Evolutionary conservation across 2,113 vertebrate species (phyloP).

Genomic region (Carassius carassius): DNA sequence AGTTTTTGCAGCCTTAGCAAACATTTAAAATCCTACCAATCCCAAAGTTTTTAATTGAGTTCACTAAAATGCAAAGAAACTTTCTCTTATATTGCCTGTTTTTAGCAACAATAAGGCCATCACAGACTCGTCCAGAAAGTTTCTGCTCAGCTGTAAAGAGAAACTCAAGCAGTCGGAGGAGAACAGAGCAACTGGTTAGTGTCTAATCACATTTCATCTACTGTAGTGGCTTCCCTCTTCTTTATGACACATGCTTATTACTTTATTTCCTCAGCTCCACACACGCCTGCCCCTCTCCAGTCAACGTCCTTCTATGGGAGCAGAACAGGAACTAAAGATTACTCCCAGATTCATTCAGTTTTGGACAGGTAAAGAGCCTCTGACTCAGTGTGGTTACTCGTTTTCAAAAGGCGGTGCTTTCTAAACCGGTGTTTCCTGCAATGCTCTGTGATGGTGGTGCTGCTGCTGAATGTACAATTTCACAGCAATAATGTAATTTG

Average conservation of each 20-base stretch:
- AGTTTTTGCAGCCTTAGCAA: no score
- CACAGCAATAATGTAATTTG: neutral
- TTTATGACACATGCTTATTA: neutral
- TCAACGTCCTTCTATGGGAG: constrained; percentile 90
- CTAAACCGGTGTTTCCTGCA: neutral
- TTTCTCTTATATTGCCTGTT: neutral
- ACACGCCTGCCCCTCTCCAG: constrained; percentile 86
- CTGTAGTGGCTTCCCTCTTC: neutral
- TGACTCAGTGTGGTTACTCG: neutral
- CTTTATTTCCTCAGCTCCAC: constrained; percentile 68
- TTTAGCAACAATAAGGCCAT: constrained; percentile 93
- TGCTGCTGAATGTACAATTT: neutral
- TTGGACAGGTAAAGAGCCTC: constrained; percentile 84
- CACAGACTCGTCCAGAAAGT: constrained; percentile 87
- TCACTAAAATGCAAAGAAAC: no score
- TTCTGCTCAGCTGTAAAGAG: constrained; percentile 87
- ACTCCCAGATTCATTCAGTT: constrained; percentile 79
- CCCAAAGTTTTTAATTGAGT: neutral
- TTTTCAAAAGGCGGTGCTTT: neutral
- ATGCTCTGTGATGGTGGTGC: neutral
- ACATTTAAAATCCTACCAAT: neutral
- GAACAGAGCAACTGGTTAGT: constrained; percentile 83
- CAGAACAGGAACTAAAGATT: constrained; percentile 86
- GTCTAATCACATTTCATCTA: neutral
- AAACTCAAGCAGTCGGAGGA: constrained; percentile 92